A percentile compares a stretch with the other conserved stretches of the same genome.
Evolutionary conservation across 2,888 invertebrate species (phyloP).

Genomic region (Netelia virgata): DNA sequence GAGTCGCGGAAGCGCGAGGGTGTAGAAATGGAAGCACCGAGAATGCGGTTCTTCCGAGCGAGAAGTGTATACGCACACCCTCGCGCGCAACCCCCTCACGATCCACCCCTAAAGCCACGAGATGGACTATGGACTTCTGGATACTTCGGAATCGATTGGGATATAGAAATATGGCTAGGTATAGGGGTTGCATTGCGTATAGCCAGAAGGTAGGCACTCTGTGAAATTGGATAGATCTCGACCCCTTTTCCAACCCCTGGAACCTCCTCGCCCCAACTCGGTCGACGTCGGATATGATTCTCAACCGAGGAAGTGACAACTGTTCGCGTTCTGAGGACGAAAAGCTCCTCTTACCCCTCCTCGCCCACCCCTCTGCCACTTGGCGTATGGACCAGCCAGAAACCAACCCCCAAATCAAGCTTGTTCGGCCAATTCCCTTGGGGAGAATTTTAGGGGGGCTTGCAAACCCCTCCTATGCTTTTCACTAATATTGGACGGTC

Average conservation of each 20-base stretch:
- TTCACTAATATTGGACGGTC: constrained; percentile 18
- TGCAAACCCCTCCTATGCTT: constrained; percentile 30
- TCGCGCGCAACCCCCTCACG: too few species aligned
- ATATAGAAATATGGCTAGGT: constrained; percentile 31
- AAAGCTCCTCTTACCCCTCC: background rate
- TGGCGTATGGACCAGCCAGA: constrained; percentile 29
- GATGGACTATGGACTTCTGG: background rate
- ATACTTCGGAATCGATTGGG: constrained; percentile 8
- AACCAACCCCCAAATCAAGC: constrained; percentile 23
- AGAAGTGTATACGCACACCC: constrained; percentile 32
- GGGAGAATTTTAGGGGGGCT: constrained; percentile 52
- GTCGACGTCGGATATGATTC: constrained; percentile 55
- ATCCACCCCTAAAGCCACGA: too few species aligned
- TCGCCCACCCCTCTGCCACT: background rate
- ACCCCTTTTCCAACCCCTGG: background rate
- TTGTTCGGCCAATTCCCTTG: constrained; percentile 42
- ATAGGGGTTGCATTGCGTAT: background rate
- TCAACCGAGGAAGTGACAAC: constrained; percentile 64
- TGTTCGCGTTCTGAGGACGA: constrained; percentile 41
- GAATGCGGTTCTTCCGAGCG: constrained; percentile 41
- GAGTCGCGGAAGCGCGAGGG: background rate
- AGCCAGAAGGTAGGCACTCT: constrained; percentile 49
- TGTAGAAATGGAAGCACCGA: background rate
- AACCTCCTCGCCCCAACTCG: constrained; percentile 12
- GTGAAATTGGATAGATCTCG: constrained; percentile 61